Conservation (phyloP, 2,888 invertebrate species). For the Eretmocerus hayati region DNA sequence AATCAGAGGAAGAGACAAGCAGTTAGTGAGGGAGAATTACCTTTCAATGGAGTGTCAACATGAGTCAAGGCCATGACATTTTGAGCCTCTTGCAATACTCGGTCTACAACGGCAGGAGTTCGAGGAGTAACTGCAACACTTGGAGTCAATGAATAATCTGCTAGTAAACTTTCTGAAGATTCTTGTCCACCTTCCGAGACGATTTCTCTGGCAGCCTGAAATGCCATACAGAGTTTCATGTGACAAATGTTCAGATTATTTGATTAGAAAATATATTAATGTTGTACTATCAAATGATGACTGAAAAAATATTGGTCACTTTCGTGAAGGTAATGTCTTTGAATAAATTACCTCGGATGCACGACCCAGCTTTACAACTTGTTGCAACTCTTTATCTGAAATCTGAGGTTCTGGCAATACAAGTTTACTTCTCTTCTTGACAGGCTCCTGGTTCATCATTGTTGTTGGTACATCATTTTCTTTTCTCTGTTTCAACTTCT, state of each 20-base stretch:
- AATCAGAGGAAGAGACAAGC: too few relatives aligned
- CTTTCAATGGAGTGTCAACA: constrained; percentile 94
- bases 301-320: not conserved
- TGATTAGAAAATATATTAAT: not conserved
- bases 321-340: too few relatives aligned
- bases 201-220: constrained; percentile 71
- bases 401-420: constrained; percentile 96
- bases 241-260: not conserved
- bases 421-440: constrained; percentile 87
- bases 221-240: not conserved
- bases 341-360: constrained; percentile 66
- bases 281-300: too few relatives aligned
- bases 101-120: constrained; percentile 80
- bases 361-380: constrained; percentile 86
- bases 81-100: constrained; percentile 88
- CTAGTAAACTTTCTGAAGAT: constrained; percentile 78
- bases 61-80: constrained; percentile 98
- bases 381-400: constrained; percentile 82
- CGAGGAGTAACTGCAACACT: constrained; percentile 67
- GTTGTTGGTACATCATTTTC: constrained; percentile 92
- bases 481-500: constrained; percentile 88
- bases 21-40: too few relatives aligned
- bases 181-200: constrained; percentile 70
- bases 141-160: constrained; percentile 78
- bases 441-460: constrained; percentile 82